These are phyloP conservation scores for Diplodus sargus DNA, from an alignment of 2,797 vertebrate species.

Conservation along the genomic window DNA sequence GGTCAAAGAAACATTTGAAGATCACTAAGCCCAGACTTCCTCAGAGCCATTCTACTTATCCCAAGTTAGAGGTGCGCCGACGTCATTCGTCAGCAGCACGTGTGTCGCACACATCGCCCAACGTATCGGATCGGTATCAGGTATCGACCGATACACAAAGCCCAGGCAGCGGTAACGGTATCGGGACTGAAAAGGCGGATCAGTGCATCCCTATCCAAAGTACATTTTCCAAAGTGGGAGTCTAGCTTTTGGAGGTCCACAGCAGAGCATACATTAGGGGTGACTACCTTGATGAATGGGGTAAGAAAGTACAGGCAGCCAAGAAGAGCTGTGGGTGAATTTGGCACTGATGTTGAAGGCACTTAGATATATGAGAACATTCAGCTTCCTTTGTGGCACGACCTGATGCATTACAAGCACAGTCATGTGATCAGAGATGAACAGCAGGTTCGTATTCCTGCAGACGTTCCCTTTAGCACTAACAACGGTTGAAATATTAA, in stretches of 20 bases:
- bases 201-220: neutral
- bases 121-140: too few species aligned
- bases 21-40: neutral
- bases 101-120: too few species aligned
- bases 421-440: neutral
- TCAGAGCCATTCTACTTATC: neutral
- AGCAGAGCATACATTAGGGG: neutral
- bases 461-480: neutral
- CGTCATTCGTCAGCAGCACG: too few species aligned
- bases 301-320: neutral
- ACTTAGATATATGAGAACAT: neutral
- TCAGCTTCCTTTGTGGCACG: neutral
- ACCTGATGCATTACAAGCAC: slow-evolving; percentile 5
- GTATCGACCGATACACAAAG: too few species aligned
- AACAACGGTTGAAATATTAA: neutral
- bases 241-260: neutral
- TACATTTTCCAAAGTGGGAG: neutral
- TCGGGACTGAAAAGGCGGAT: too few species aligned
- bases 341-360: neutral
- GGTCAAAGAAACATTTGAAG: neutral
- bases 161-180: too few species aligned
- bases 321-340: neutral
- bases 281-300: neutral
- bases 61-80: too few species aligned
- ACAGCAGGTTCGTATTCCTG: neutral